These are phyloP conservation scores for Antennarius maculatus DNA, from an alignment of 2,797 vertebrate species.

Conservation along the genomic window DNA sequence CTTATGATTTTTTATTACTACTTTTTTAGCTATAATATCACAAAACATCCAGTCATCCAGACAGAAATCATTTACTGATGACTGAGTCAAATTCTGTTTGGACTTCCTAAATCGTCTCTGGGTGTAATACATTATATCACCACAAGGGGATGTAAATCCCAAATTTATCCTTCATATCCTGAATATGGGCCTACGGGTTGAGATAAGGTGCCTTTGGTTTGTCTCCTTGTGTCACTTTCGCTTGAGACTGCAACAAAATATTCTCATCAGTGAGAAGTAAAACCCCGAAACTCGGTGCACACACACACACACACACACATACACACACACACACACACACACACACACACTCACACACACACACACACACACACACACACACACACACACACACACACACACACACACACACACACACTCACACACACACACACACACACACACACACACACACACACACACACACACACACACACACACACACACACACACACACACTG, in stretches of 20 bases:
- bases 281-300: slow-evolving; percentile 12
- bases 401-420: neutral
- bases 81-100: neutral
- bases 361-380: neutral
- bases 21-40: neutral
- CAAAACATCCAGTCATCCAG: neutral
- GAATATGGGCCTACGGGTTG: neutral
- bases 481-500: neutral
- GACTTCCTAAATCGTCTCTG: neutral
- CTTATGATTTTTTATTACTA: neutral
- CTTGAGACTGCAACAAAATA: neutral
- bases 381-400: neutral
- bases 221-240: neutral
- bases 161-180: slow-evolving; percentile 11
- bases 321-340: neutral
- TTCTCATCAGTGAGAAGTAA: slow-evolving; percentile 17
- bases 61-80: neutral
- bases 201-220: neutral
- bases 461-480: neutral
- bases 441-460: neutral
- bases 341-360: neutral
- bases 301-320: neutral
- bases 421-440: neutral
- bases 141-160: slow-evolving; percentile 57
- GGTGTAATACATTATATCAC: slow-evolving; percentile 37